Evolutionary conservation across 92 coral and sea anemone species (phyloP).

Genomic region (Pocillopora meandrina): DNA sequence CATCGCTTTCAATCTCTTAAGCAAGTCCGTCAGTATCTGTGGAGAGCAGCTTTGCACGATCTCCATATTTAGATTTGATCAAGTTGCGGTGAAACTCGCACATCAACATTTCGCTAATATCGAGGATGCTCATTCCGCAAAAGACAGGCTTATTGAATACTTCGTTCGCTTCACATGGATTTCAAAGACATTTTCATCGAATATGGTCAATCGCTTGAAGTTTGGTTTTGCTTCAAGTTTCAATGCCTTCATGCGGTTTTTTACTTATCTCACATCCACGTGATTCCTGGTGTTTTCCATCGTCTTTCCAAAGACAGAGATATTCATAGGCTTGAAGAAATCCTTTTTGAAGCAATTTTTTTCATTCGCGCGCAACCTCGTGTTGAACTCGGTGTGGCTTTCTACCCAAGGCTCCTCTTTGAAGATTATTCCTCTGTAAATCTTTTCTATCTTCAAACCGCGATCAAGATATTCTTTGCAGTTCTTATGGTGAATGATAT

Average conservation of each 20-base stretch:
- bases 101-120: constrained; percentile 25
- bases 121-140: constrained; percentile 48
- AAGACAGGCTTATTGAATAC: constrained; percentile 39
- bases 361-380: constrained; percentile 3
- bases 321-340: constrained; percentile 45
- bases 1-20: neutral
- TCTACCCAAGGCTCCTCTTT: constrained; percentile 34
- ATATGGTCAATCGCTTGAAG: constrained; percentile 35
- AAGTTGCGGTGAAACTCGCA: constrained; percentile 34
- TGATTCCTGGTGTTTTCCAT: constrained; percentile 57
- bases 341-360: constrained; percentile 53
- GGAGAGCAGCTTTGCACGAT: constrained; percentile 44
- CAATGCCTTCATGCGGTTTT: constrained; percentile 22
- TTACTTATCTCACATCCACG: constrained; percentile 45
- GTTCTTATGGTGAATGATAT: constrained; percentile 43
- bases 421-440: constrained; percentile 43
- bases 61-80: constrained; percentile 47
- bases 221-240: constrained; percentile 53
- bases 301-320: constrained; percentile 48
- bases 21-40: constrained; percentile 45
- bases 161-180: constrained; percentile 41
- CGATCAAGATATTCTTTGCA: constrained; percentile 22
- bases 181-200: neutral
- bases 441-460: neutral
- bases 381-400: constrained; percentile 38